phyloP scores from a whole-genome alignment of 2,797 vertebrate species.

The Intellagama lesueurii region DNA sequence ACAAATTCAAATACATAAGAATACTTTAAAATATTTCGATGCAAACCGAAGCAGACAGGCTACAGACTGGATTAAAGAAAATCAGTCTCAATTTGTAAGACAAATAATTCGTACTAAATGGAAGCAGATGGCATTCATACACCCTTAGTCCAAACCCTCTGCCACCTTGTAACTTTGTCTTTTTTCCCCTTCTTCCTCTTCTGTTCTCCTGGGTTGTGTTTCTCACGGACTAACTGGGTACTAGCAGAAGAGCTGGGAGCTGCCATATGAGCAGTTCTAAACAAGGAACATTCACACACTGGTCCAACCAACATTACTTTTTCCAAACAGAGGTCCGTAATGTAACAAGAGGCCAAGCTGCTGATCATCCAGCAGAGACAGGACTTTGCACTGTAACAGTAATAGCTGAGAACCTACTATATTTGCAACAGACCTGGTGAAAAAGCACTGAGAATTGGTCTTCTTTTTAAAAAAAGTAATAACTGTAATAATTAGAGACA shows the following conservation, averaged over 20 bases:
- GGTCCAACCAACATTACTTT: no score
- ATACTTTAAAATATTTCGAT: no score
- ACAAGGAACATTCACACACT: not conserved
- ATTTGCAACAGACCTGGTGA: not conserved
- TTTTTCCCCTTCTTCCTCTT: not conserved
- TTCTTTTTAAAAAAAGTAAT: slow-evolving; percentile 52
- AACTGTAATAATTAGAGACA: slow-evolving; percentile 50
- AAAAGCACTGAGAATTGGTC: not conserved
- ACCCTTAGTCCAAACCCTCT: not conserved
- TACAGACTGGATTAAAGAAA: no score
- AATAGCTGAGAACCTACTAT: not conserved
- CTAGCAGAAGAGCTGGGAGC: not conserved
- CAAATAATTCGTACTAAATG: no score
- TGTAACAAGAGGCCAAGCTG: no score
- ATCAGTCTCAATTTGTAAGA: no score
- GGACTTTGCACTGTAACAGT: not conserved
- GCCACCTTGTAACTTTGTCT: not conserved
- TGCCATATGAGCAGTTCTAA: not conserved
- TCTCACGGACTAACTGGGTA: not conserved
- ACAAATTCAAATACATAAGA: no score
- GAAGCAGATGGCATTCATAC: no score
- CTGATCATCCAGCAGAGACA: not conserved
- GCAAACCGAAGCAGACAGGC: no score
- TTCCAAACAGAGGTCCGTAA: no score
- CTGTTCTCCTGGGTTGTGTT: not conserved